Evolutionary conservation across 35 echinoderm and acorn worm species (phyloP).

Genomic region (Holothuria glaberrima): DNA sequence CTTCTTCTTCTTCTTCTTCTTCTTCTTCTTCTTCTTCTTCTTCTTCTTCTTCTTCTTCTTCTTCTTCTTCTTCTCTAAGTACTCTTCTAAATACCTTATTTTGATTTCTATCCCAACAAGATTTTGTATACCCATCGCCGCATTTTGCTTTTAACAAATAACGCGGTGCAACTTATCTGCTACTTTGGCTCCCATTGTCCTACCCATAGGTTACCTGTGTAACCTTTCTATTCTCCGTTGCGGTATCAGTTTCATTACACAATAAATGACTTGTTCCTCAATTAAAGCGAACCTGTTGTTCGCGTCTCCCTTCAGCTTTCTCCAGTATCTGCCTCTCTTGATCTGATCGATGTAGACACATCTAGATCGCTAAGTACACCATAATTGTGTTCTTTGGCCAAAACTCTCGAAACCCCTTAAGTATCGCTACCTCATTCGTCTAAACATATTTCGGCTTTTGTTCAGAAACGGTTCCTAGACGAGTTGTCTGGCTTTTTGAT

Average conservation of each 20-base stretch:
- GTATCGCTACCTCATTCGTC: conserved; percentile 30
- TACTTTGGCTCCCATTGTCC: no score
- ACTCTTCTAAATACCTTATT: no score
- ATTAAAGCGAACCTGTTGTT: conserved; percentile 34
- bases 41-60: no score
- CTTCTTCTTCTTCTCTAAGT: no score
- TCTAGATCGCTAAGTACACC: conserved; percentile 37
- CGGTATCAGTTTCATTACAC: conserved; percentile 26
- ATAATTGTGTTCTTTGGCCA: conserved; percentile 29
- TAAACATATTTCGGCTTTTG: conserved; percentile 44
- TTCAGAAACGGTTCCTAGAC: conserved; percentile 25
- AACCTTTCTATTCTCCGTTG: no score
- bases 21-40: no score
- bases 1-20: no score
- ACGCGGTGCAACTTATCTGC: no score
- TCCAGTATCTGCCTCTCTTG: neutral
- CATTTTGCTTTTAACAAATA: no score
- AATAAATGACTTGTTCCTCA: conserved; percentile 37
- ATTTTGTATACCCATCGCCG: no score
- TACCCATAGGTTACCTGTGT: no score
- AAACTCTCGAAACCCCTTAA: conserved; percentile 20
- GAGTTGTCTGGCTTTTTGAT: neutral
- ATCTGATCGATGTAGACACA: conserved; percentile 20
- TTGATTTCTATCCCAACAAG: no score
- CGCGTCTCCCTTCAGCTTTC: neutral